phyloP scores from a whole-genome alignment of 2,113 vertebrate genomes.

The Rhombomys opimus region DNA sequence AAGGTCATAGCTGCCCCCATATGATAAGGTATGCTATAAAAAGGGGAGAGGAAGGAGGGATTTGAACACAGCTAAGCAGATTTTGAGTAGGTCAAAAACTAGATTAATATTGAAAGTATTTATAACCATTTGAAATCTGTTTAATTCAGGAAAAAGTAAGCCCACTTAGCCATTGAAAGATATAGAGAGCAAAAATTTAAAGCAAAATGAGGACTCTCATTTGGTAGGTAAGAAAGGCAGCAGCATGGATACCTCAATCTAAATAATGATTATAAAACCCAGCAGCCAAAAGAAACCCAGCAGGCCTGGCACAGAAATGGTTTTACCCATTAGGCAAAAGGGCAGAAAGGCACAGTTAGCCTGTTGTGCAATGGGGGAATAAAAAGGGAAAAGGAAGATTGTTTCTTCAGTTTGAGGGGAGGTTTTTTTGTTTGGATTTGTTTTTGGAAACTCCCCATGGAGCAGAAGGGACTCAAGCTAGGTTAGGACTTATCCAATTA shows the following conservation, averaged over 20 bases:
- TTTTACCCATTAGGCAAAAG: not conserved
- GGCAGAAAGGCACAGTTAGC: not conserved
- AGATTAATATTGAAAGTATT: not conserved
- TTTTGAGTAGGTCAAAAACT: not conserved
- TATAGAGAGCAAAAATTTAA: not conserved
- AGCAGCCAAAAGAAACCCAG: not conserved
- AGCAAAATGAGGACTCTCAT: not conserved
- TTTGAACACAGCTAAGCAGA: not conserved
- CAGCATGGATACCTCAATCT: not conserved
- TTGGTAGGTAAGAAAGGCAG: not conserved
- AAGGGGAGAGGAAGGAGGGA: too few species aligned
- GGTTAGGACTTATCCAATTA: not conserved
- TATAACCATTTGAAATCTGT: not conserved
- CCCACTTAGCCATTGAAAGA: not conserved
- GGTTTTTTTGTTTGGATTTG: not conserved
- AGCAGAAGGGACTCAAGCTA: not conserved
- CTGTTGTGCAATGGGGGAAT: not conserved
- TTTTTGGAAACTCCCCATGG: not conserved
- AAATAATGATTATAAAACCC: not conserved
- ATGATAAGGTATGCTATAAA: not conserved
- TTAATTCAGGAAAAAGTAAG: not conserved
- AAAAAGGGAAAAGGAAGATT: not conserved
- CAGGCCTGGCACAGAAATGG: not conserved
- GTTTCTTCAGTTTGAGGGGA: not conserved
- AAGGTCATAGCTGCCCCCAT: not conserved